phyloP scores from a whole-genome alignment of 2,888 invertebrate genomes.

The Cheilosia vulpina region DNA sequence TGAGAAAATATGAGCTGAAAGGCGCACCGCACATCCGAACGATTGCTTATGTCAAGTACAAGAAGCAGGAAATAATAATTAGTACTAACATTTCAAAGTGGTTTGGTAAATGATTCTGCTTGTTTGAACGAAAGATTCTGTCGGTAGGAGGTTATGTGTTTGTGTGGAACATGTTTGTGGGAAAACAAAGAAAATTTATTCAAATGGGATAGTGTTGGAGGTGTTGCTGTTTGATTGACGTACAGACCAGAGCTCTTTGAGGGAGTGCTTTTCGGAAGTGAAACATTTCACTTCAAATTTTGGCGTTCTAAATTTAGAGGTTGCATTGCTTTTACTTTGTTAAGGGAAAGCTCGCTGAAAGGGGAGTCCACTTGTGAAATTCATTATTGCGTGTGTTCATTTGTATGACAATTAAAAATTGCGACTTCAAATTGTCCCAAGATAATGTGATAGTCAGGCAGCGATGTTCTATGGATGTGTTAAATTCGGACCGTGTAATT shows the following conservation, averaged over 20 bases:
- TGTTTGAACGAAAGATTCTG: constrained; percentile 10
- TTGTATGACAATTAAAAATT: too few relatives aligned
- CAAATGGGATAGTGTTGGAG: not conserved
- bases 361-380: too few relatives aligned
- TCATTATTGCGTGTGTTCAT: too few relatives aligned
- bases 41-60: constrained; percentile 44
- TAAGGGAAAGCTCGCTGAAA: too few relatives aligned
- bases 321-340: too few relatives aligned
- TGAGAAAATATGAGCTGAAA: not conserved
- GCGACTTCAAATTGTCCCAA: too few relatives aligned
- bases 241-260: not conserved
- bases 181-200: not conserved
- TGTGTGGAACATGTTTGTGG: not conserved
- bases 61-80: constrained; percentile 17
- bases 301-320: too few relatives aligned
- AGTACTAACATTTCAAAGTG: constrained; percentile 38
- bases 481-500: too few relatives aligned
- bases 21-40: not conserved
- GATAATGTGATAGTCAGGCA: too few relatives aligned
- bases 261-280: too few relatives aligned
- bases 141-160: not conserved
- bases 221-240: not conserved
- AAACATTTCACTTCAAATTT: too few relatives aligned
- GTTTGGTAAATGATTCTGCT: constrained; percentile 5
- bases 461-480: too few relatives aligned